phyloP scores from a whole-genome alignment of 2,888 invertebrate species.

The Microctonus aethiopoides region DNA sequence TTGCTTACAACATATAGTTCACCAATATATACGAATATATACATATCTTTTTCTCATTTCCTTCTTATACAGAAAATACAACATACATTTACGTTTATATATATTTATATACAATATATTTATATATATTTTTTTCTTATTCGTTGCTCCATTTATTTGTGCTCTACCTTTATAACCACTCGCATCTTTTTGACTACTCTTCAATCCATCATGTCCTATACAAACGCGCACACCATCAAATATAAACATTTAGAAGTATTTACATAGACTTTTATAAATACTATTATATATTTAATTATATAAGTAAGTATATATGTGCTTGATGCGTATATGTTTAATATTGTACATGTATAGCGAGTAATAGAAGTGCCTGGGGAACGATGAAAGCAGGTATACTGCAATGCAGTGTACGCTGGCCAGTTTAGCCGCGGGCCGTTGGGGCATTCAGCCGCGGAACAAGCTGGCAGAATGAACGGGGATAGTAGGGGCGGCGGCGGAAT shows the following conservation, averaged over 20 bases:
- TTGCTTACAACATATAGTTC: background rate
- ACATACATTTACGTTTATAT: too few relatives aligned
- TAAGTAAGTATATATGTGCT: background rate
- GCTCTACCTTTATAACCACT: background rate
- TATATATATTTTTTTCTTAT: background rate
- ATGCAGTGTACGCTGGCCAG: conserved; percentile 29
- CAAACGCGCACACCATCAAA: background rate
- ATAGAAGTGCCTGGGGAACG: conserved; percentile 20
- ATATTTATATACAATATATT: too few relatives aligned
- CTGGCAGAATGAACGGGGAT: conserved; percentile 5
- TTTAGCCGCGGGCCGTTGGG: conserved; percentile 25
- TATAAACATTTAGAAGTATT: too few relatives aligned
- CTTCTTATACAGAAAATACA: background rate
- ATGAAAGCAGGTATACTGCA: conserved; percentile 31
- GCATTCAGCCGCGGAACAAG: conserved; percentile 24
- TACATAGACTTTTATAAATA: too few relatives aligned
- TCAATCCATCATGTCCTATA: background rate
- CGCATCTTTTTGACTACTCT: background rate
- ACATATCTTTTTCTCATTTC: background rate
- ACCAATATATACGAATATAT: background rate
- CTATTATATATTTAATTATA: background rate
- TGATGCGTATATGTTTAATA: too few relatives aligned
- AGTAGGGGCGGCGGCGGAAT: background rate
- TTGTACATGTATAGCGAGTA: background rate
- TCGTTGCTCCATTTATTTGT: background rate